Evolutionary conservation across 2,888 invertebrate species (phyloP), one percentile per base, ranked within the genome.

Genomic region (Limnephilus auricula): DNA sequence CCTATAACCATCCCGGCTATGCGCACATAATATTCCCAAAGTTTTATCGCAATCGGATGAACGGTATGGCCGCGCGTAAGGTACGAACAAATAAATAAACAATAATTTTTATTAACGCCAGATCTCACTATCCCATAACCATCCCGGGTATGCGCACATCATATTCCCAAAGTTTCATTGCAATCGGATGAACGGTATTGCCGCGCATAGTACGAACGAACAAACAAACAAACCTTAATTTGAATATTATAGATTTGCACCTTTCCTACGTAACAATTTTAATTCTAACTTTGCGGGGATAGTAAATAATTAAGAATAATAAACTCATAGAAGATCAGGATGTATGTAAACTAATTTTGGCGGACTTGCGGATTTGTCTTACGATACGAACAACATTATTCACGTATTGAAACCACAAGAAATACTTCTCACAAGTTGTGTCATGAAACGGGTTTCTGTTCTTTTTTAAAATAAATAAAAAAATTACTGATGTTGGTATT

Each of bases 371-470:
- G 80, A 80, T 80, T 80, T 80, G 32, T 18, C 32, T 32, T 31
- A 32, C 18, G 15, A 80, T 80, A 32, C 80, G 32, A 80, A 15
- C 32, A 31, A 32, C 80, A 32, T 80, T 80, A 32, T 13, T 25
- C 32, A 32, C 13, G 32, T 80, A 80, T 80, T 32, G 32, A 80
- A 80, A 80, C 80, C 80, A 18, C 31, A 80, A 80, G 31, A 80
- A 80, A 80, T 65, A 65, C 65, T 65, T 65, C 65, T 65, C 65
- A 65, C 65, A 65, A 65, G 65, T 65, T 65, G 50, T 50, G 65
- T 65, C 65, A 65, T n/a, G 65, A 65, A 65, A 65, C 65, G 25
- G 50, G 65, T 25, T 65, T n/a, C 65, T 65, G 65, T 65, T n/a
- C n/a, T n/a, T 65, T 65, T 65, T 65, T n/a, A 65, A 25, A 65